A percentile compares a stretch with the other conserved stretches of the same genome.
phyloP scores from a whole-genome alignment of 2,888 invertebrate species.

The Spilosoma lubricipeda region DNA sequence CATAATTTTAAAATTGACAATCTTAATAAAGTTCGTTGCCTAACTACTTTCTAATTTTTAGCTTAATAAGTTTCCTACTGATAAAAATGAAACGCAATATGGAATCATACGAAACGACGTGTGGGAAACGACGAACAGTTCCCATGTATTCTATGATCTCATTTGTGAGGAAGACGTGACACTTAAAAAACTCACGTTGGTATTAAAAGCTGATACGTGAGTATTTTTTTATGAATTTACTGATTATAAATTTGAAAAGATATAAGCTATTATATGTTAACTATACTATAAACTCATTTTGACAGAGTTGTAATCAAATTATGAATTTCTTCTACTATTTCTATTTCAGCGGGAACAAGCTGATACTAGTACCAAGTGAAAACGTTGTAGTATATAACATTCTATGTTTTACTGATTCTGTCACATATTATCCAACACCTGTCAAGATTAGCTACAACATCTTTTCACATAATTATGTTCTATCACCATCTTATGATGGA shows the following conservation, averaged over 20 bases:
- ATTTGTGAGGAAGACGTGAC: conserved; percentile 74
- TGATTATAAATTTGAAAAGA: not conserved
- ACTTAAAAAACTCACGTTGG: conserved; percentile 59
- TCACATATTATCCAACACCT: conserved; percentile 60
- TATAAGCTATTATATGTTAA: no score
- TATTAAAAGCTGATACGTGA: conserved; percentile 65
- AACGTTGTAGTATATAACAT: conserved; percentile 61
- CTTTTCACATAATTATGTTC: conserved; percentile 51
- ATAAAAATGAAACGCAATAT: conserved; percentile 48
- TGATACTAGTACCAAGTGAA: conserved; percentile 62
- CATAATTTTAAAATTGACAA: no score
- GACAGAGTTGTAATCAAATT: not conserved
- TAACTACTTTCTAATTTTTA: conserved; percentile 48
- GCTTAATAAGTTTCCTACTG: conserved; percentile 50
- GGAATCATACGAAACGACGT: conserved; percentile 64
- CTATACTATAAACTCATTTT: no score
- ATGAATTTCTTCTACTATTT: not conserved
- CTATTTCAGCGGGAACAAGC: conserved; percentile 65
- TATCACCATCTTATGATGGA: conserved; percentile 69
- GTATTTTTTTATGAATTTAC: conserved; percentile 29
- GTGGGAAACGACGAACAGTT: conserved; percentile 74
- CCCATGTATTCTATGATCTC: conserved; percentile 72
- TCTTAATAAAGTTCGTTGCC: not conserved
- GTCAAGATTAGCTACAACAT: conserved; percentile 58
- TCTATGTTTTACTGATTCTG: conserved; percentile 76